phyloP scores from a whole-genome alignment of 2,113 vertebrate genomes.

The Anas platyrhynchos region DNA sequence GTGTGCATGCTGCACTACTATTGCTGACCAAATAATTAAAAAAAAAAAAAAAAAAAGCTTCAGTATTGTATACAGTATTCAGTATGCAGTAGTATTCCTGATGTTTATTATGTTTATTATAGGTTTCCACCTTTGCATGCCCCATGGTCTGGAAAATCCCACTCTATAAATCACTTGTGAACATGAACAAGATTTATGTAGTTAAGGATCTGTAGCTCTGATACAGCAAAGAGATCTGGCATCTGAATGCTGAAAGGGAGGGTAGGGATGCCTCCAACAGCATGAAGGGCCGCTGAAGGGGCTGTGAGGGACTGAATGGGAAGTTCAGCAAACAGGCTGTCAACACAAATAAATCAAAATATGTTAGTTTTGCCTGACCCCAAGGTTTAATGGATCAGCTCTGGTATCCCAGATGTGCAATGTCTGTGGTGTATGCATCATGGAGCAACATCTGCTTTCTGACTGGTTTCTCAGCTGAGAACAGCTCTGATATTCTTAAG shows the following conservation, averaged over 20 bases:
- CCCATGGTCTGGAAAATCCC: background rate
- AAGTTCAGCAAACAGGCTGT: background rate
- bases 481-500: background rate
- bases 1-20: background rate
- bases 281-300: background rate
- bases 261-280: background rate
- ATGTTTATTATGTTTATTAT: background rate
- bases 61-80: no score
- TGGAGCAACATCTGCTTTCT: background rate
- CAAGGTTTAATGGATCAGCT: background rate
- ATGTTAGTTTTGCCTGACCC: background rate
- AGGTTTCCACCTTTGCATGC: background rate
- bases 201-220: background rate
- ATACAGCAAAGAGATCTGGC: background rate
- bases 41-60: background rate
- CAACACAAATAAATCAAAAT: background rate
- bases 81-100: background rate
- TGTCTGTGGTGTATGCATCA: background rate
- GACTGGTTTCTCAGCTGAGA: background rate
- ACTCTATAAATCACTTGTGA: background rate
- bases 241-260: background rate
- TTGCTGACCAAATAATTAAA: background rate
- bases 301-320: fast-evolving
- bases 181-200: background rate
- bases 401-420: background rate